phyloP scores from a whole-genome alignment of 2,797 vertebrate species.

The Peromyscus eremicus region DNA sequence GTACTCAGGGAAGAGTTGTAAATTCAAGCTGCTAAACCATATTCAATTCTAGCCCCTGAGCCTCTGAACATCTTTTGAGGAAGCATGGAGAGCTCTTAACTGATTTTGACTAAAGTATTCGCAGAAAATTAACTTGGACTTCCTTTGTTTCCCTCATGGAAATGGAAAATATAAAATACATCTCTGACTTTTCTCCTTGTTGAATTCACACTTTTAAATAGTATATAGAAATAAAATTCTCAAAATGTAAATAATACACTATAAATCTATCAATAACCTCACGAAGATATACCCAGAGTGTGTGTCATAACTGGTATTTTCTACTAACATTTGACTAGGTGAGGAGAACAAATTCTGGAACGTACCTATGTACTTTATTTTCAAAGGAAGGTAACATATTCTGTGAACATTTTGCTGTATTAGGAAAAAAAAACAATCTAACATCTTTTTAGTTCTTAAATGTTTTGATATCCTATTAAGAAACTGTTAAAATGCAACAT shows the following conservation, averaged over 20 bases:
- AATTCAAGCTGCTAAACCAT: not conserved
- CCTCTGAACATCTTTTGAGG: conserved; percentile 10
- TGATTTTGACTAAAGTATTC: conserved; percentile 24
- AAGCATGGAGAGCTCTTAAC: not conserved
- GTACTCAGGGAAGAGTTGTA: not conserved
- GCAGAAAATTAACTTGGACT: conserved; percentile 24
- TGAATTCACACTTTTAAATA: not conserved
- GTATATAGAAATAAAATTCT: not conserved
- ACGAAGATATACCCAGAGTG: not conserved
- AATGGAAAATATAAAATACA: conserved; percentile 54
- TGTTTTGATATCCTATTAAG: not conserved
- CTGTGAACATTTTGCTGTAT: not conserved
- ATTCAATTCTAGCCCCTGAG: not conserved
- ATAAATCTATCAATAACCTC: conserved; percentile 15
- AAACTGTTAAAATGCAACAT: not conserved
- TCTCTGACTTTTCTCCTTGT: not conserved
- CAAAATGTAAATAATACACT: not conserved
- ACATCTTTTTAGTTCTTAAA: not conserved
- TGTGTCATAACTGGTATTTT: not conserved
- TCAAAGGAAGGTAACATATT: not conserved
- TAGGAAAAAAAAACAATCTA: not conserved
- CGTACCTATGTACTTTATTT: not conserved
- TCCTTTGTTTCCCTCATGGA: not conserved
- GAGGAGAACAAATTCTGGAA: not conserved
- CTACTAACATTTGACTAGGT: not conserved